Conservation (phyloP, 1,140 invertebrate species). For the Papilio dardanus region DNA sequence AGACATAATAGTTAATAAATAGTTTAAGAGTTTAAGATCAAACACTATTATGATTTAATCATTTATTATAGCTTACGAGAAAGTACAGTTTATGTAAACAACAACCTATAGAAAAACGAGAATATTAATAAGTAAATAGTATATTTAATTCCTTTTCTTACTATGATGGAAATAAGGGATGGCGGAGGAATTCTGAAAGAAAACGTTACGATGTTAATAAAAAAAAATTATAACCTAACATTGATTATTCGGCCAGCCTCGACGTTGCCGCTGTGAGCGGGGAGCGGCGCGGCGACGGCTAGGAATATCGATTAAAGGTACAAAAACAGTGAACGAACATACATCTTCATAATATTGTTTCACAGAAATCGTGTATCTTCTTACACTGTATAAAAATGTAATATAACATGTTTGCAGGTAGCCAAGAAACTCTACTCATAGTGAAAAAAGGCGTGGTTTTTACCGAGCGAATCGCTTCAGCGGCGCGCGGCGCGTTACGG, state of each 20-base stretch:
- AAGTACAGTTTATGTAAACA: conserved; percentile 60
- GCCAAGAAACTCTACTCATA: not conserved
- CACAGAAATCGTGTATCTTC: not conserved
- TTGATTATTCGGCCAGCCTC: not conserved
- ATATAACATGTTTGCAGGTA: not conserved
- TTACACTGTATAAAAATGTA: not conserved
- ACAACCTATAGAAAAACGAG: conserved; percentile 64
- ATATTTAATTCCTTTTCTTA: conserved; percentile 64
- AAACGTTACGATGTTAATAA: conserved; percentile 35
- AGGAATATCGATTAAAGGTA: not conserved
- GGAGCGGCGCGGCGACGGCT: not conserved
- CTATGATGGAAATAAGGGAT: conserved; percentile 51
- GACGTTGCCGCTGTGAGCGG: not conserved
- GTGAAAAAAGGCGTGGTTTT: not conserved
- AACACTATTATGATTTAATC: not conserved
- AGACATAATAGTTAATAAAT: not conserved
- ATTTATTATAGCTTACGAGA: conserved; percentile 27
- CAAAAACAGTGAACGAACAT: not conserved
- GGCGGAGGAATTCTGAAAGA: conserved; percentile 63
- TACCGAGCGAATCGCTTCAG: not conserved
- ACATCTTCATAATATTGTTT: not conserved
- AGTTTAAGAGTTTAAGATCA: not conserved
- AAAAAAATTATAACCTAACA: not conserved
- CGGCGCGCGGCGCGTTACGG: conserved; percentile 2
- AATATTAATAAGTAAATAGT: conserved; percentile 71